phyloP scores from a whole-genome alignment of 2,888 invertebrate genomes.

The Spodoptera picta region DNA sequence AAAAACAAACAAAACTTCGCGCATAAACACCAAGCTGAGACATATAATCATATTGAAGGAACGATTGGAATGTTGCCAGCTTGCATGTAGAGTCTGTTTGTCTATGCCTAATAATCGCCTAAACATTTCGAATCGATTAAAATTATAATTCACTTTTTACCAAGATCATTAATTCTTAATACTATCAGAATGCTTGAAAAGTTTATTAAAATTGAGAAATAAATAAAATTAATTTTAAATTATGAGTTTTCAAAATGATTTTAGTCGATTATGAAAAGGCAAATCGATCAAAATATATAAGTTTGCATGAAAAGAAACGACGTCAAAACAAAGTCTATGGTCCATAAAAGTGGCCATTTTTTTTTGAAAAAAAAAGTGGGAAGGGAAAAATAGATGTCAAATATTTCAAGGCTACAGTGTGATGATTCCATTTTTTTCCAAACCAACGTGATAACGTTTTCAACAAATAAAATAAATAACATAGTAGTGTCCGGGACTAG shows the following conservation, averaged over 20 bases:
- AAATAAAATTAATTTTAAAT: background rate
- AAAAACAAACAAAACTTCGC: conserved; percentile 84
- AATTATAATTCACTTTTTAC: background rate
- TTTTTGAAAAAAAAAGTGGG: conserved; percentile 71
- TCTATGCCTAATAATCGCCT: conserved; percentile 49
- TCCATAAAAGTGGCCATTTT: conserved; percentile 71
- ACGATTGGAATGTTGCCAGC: conserved; percentile 48
- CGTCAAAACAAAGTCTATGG: conserved; percentile 64
- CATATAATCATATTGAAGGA: conserved; percentile 72
- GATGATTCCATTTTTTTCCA: conserved; percentile 85
- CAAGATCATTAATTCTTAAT: too few species aligned
- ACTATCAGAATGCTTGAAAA: background rate
- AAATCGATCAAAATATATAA: conserved; percentile 1
- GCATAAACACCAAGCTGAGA: conserved; percentile 82
- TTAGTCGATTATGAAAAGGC: conserved; percentile 52
- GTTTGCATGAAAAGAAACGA: conserved; percentile 34
- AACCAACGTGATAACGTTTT: conserved; percentile 83
- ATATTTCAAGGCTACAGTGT: conserved; percentile 86
- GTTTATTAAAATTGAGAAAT: background rate
- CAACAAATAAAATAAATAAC: conserved; percentile 74
- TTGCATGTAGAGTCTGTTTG: conserved; percentile 24
- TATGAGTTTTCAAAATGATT: background rate
- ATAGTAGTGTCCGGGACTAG: conserved; percentile 55
- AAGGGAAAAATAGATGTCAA: conserved; percentile 87
- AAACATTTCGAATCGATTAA: background rate